Base-by-base conservation (phyloP, 2,888 invertebrate species). In the Dioctria rufipes region DNA sequence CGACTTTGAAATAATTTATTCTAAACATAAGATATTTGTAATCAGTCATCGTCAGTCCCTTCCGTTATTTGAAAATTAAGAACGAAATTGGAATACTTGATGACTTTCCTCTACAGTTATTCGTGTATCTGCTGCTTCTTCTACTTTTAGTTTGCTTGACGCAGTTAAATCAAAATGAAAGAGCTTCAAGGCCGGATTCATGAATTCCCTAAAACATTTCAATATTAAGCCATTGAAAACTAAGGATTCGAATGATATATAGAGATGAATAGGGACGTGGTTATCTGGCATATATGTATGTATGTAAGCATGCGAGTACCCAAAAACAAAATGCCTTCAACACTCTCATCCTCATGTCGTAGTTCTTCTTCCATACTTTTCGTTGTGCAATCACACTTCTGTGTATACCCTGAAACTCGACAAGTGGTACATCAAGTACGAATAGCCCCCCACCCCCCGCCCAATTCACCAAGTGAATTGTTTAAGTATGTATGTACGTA, bases 1-100 rank as follows among this genome's bases (percentile, higher is more conserved):
- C 25, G 25, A 25, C 25, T 25, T 25, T 25, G 25, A 65, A 69
- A 73, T 77, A 61, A 77, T 42, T 77, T 77, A 77, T 77, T 77
- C 77, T 77, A 61, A 77, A 63, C 63, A 63, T 63, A 65, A 25
- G 11, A 78, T 66, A 66, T 49, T 67, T 51, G 51, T 69, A 67
- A 80, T 80, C 69, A 37, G 69, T 80, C 80, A 80, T 54, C 69
- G 67, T 80, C 80, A 80, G 69, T 80, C 80, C 80, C 69, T 80
- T 80, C 69, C 80, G 69, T 54, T 66, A 58, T 37, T 43, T 69
- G 67, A 54, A 69, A 80, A 80, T 69, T 80, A 80, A 67, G 61
- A 69, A 80, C 80, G 80, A 80, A 80, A 25, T 60, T 60, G 49
- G 80, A 80, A 80, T 80, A 69, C 65, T 9, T 80, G 69, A 80